Base-by-base conservation (phyloP, 2,888 invertebrate genomes). In the Agriopis marginaria region DNA sequence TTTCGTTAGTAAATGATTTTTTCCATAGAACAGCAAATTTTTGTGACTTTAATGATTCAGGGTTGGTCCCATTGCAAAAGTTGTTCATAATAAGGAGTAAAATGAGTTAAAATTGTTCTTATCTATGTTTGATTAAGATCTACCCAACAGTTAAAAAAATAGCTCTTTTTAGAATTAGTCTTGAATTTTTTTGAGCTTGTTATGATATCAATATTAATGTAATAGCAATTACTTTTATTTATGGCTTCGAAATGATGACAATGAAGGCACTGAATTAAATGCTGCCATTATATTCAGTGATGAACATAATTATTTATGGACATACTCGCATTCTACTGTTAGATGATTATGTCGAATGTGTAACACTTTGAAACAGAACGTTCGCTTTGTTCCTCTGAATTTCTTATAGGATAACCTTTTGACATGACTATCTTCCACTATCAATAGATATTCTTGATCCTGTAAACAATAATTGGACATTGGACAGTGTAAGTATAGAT, bases 351-450 rank as follows among this genome's bases (percentile, higher is more conserved):
- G 53, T 45, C 32, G 6, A 55, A 14, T 47, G 42, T 64, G 12
- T 49, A 14, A 32, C 10, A 51, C 8, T 47, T 54, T 32, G 51
- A 17, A n/a, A 54, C 17, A 58, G 23, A 58, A 53, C 17, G 45
- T 5, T 10, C 9, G 66, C 59, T 45, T 53, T 66, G 59, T 66
- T 17, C 39, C 12, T 66, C 7, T n/a, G 23, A 60, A 53, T 40
- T 40, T 40, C 10, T 44, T 17, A 17, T 17, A 47, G 3, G 66
- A 66, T 60, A 66, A 53, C 47, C 32, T 56, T 14, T 45, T 8
- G 47, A 9, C 53, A 17, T 12, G 11, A 17, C 14, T 65, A 58
- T 65, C 50, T 47, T 14, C 53, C 53, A 58, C 45, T 14, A 42
- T 62, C 12, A n/a, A 12, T 44, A 32, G 58, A 44, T 14, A 51